Evolutionary conservation across 2,113 vertebrate species (phyloP).

Genomic region (Pristiophorus japonicus): DNA sequence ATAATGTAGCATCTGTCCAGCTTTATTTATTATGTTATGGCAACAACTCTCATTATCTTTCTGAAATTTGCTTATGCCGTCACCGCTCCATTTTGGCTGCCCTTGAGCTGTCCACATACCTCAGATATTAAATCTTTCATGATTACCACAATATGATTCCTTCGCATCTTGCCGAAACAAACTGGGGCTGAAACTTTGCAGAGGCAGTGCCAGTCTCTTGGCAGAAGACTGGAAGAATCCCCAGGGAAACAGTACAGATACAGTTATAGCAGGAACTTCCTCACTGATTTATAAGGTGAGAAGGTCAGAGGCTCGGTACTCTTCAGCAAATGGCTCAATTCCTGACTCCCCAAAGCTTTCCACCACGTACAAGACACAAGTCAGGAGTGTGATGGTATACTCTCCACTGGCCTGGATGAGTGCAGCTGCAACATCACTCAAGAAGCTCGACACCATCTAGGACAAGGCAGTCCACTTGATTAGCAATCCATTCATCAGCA

Average conservation of each 20-base stretch:
- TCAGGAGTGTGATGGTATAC: background rate
- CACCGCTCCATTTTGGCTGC: background rate
- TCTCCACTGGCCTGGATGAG: background rate
- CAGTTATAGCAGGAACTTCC: background rate
- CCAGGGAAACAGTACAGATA: background rate
- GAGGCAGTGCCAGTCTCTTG: background rate
- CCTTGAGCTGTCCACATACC: background rate
- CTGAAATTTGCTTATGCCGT: background rate
- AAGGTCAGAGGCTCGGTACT: background rate
- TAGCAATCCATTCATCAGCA: background rate
- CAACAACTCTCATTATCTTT: background rate
- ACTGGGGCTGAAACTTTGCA: background rate
- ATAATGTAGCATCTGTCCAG: background rate
- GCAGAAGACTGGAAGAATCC: background rate
- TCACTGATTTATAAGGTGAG: background rate
- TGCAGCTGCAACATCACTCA: background rate
- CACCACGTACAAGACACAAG: background rate
- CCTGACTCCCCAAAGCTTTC: background rate
- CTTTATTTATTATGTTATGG: background rate
- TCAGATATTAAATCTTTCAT: background rate
- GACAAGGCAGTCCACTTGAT: background rate
- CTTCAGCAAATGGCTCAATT: background rate
- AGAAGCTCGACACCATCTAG: background rate
- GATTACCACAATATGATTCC: background rate
- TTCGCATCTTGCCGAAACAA: background rate